phyloP scores from a whole-genome alignment of 2,888 invertebrate genomes.

The Meteorus colon region DNA sequence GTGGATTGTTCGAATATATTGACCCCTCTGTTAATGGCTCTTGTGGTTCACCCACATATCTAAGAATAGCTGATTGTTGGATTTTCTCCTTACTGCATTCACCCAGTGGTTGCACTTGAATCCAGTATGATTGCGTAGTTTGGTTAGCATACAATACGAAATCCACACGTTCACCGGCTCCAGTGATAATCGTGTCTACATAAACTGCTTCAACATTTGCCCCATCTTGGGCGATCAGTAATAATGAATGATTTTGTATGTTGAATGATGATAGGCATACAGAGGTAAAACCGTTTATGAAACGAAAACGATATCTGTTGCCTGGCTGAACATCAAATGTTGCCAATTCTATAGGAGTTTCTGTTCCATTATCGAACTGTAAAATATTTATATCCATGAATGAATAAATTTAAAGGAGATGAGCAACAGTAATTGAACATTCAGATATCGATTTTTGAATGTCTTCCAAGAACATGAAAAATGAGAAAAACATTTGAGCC shows the following conservation, averaged over 20 bases:
- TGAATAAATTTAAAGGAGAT: not conserved
- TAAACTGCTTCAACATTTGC: constrained; percentile 74
- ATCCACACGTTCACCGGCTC: constrained; percentile 80
- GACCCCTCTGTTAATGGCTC: constrained; percentile 62
- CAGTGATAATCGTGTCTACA: constrained; percentile 71
- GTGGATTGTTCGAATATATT: constrained; percentile 64
- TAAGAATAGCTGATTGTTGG: constrained; percentile 74
- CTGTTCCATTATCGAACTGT: constrained; percentile 13
- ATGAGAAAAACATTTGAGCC: too few species aligned
- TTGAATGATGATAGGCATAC: constrained; percentile 75
- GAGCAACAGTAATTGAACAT: not conserved
- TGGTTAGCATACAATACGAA: constrained; percentile 75
- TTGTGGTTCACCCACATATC: constrained; percentile 69
- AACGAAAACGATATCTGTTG: constrained; percentile 75
- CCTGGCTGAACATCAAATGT: constrained; percentile 69
- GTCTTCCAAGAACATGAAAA: too few species aligned
- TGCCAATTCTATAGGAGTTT: constrained; percentile 40
- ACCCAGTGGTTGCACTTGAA: constrained; percentile 74
- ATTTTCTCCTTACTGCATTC: constrained; percentile 69
- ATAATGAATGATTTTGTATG: constrained; percentile 74
- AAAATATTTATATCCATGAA: not conserved
- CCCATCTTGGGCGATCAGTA: constrained; percentile 75
- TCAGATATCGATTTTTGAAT: not conserved
- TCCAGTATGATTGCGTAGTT: constrained; percentile 74
- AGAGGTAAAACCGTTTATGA: constrained; percentile 75